Evolutionary conservation across 2,797 vertebrate species (phyloP).

Genomic region (Smutsia gigantea): DNA sequence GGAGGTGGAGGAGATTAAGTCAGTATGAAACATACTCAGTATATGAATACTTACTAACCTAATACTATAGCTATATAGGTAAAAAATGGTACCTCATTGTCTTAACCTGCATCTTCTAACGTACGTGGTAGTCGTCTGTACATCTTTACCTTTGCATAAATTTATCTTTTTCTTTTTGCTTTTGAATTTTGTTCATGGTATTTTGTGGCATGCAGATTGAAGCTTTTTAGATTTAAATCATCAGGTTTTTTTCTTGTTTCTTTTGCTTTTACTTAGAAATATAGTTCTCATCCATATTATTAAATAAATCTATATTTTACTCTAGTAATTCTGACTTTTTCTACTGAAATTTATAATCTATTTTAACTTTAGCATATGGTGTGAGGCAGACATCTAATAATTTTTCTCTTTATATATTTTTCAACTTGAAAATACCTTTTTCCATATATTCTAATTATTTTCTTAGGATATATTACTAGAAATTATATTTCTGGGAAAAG

Average conservation of each 20-base stretch:
- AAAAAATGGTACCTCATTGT: not conserved
- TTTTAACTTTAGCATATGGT: not conserved
- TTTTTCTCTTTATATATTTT: not conserved
- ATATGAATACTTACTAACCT: not conserved
- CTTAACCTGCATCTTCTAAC: not conserved
- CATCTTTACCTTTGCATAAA: not conserved
- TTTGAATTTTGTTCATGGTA: not conserved
- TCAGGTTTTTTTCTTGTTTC: not conserved
- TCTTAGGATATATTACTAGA: not conserved
- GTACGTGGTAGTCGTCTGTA: not conserved
- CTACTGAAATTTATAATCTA: not conserved
- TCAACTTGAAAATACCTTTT: not conserved
- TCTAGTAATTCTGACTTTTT: not conserved
- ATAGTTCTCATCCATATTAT: not conserved
- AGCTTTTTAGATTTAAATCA: not conserved
- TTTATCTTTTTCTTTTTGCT: not conserved
- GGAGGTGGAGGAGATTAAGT: not conserved
- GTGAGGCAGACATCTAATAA: not conserved
- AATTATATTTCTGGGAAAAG: not conserved
- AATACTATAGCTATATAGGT: not conserved
- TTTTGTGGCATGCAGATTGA: not conserved
- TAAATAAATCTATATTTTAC: not conserved
- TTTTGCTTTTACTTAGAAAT: not conserved
- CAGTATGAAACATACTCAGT: not conserved
- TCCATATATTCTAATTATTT: not conserved